Evolutionary conservation across 2,888 invertebrate species (phyloP).

Genomic region (Drosophila algonquin): DNA sequence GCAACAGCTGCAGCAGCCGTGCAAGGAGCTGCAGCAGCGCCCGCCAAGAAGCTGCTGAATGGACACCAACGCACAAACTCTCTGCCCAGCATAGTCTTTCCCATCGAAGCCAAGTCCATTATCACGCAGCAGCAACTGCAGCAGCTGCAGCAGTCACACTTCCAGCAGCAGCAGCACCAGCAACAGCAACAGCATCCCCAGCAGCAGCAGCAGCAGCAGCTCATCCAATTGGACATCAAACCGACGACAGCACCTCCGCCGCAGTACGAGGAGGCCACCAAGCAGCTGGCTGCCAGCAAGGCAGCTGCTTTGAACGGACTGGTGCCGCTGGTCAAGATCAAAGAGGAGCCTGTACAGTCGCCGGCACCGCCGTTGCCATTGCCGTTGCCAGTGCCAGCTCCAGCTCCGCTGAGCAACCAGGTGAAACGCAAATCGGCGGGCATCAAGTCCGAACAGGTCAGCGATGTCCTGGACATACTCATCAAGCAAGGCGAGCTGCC

Average conservation of each 20-base stretch:
- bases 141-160: conserved; percentile 82
- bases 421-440: conserved; percentile 57
- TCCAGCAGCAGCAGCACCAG: conserved; percentile 73
- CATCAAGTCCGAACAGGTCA: conserved; percentile 83
- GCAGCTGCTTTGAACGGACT: conserved; percentile 64
- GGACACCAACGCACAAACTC: conserved; percentile 85
- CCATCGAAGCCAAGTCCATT: conserved; percentile 78
- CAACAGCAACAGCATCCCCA: conserved; percentile 71
- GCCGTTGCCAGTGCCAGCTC: not conserved
- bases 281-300: conserved; percentile 84
- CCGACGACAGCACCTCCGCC: conserved; percentile 86
- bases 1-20: conserved; percentile 41
- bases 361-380: conserved; percentile 41
- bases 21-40: conserved; percentile 53
- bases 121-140: conserved; percentile 79
- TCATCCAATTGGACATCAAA: conserved; percentile 81
- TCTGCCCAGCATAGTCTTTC: conserved; percentile 86
- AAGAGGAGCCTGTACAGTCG: conserved; percentile 66
- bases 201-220: conserved; percentile 53
- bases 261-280: conserved; percentile 89
- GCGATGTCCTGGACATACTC: conserved; percentile 95
- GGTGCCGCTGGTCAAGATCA: conserved; percentile 73
- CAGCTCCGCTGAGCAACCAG: conserved; percentile 11
- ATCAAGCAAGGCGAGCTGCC: conserved; percentile 97
- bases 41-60: conserved; percentile 84